Conservation (phyloP, 2,113 vertebrate species). For the Antigone vipio region DNA sequence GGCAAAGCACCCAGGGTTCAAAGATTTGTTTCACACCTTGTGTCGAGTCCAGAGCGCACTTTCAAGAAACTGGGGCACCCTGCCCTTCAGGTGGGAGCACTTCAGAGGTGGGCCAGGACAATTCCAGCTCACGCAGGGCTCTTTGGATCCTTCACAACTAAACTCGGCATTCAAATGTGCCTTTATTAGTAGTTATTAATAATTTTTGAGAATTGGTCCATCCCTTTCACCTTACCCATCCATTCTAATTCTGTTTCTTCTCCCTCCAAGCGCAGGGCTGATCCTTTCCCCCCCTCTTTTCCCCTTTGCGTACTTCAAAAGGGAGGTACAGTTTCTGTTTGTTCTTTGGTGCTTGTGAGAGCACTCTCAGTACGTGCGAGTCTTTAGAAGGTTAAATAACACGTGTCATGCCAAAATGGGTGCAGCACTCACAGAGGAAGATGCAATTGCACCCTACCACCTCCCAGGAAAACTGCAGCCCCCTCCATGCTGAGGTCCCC, state of each 20-base stretch:
- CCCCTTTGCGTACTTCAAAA: not conserved
- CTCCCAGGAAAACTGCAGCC: not conserved
- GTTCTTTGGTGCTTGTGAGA: not conserved
- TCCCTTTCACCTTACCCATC: not conserved
- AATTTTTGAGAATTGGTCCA: not conserved
- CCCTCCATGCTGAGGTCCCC: not conserved
- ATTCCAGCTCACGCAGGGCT: not conserved
- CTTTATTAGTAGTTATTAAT: slow-evolving; percentile 53
- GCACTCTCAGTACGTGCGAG: not conserved
- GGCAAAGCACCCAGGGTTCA: slow-evolving; percentile 55
- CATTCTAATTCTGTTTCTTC: not conserved
- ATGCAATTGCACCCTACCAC: not conserved
- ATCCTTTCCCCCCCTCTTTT: not conserved
- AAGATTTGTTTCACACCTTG: slow-evolving; percentile 44
- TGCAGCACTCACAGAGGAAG: not conserved
- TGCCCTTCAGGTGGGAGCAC: slow-evolving; percentile 48
- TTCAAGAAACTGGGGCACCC: slow-evolving; percentile 60
- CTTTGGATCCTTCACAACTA: slow-evolving; percentile 33
- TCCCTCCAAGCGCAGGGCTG: not conserved
- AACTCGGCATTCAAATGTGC: slow-evolving; percentile 32
- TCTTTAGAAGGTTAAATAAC: not conserved
- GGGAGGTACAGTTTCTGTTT: not conserved
- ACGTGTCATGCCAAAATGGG: not conserved
- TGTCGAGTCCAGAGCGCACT: slow-evolving; percentile 10
- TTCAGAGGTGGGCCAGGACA: slow-evolving; percentile 55